Evolutionary conservation across 2,888 invertebrate species (phyloP), one percentile per base, ranked within the genome.

Genomic region (Drosophila prolongata): DNA sequence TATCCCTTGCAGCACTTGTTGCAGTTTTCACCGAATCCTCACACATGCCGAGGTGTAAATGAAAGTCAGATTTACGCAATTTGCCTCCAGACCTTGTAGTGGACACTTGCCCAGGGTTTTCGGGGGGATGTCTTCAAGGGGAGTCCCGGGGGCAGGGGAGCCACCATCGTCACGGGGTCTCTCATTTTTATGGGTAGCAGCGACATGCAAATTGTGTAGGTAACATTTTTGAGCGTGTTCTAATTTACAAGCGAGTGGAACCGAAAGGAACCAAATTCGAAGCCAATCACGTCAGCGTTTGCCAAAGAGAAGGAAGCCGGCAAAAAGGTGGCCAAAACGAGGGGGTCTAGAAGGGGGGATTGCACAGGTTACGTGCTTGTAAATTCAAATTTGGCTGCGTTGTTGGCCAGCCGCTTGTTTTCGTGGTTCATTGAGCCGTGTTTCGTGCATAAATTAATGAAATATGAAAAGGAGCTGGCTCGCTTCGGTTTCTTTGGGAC

Each of bases 371-470:
- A 89, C 89, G 88, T 90, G 90, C 89, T 84, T 88, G 88, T 89
- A 89, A 88, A 90, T 89, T 90, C 84, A 89, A 89, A 89, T 89
- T 77, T 75, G 44, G 47, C 47, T 65, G 46, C 50, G 57, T 68
- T 38, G 59, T 34, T 57, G 56, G 37, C 75, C 73, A 67, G 65
- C 43, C 65, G 74, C 76, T 75, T 79, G 85, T 73, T 81, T 80
- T 79, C 73, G 60, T 83, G 87, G 84, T 87, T 87, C 87, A 83
- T 79, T 86, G 86, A 85, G 88, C 77, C 70, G 77, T 76, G 79
- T 73, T 86, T 79, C 84, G 84, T 84, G 91, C 91, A 90, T 90
- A 90, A 90, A 90, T 91, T 91, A 91, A 90, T 90, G 89, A 89
- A 89, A 83, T 87, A 82, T 90, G 85, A 86, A 80, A 89, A 84